Evolutionary conservation across 2,113 vertebrate species (phyloP), one percentile per base, ranked within the genome.

Genomic region (Nestor notabilis): DNA sequence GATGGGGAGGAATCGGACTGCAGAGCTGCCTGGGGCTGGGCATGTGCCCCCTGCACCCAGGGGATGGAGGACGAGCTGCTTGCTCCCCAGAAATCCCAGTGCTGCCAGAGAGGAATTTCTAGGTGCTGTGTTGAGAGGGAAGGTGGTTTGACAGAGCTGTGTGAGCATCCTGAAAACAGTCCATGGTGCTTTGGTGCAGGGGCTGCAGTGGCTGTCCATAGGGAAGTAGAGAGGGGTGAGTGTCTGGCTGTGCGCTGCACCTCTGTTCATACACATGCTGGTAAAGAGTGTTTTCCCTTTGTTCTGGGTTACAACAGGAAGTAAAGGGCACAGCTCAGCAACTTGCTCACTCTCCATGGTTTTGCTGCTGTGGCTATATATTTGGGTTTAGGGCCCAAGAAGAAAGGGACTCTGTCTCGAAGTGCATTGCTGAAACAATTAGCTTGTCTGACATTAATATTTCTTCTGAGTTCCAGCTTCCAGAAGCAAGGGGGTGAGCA

Each of bases 391-490:
- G 56, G 11, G 2, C 3, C 28, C 46, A 8, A 49, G 44, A 31
- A 69, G 29, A 63, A 82, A 64, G 17, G 31, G 50, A 20, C 61
- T 81, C 17, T n/a, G 8, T 65, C 7, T 28, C 6, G 19, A 15
- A 58, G 79, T 56, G 24, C 61, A 31, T 66, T 94, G 60, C 95
- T 92, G 79, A 65, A 92, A 80, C 77, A 58, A 90, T 55, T 90
- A 95, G 55, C 93, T 90, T 87, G 63, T 94, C 91, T 90, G 52
- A 89, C 83, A 70, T 91, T 69, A 95, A 71, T 95, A 44, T 87
- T 95, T 92, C 60, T 69, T 93, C 55, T 84, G 85, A 94, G 68
- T 70, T 21, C 85, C 65, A 81, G 84, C 92, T 92, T 95, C 85
- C 87, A 75, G 71, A 65, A 19, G 35, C n/a, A 39, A 43, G 56